Percentiles rank a stretch among this genome's conserved stretches.
Conservation (phyloP, 2,797 vertebrate genomes). For the Catharus ustulatus region DNA sequence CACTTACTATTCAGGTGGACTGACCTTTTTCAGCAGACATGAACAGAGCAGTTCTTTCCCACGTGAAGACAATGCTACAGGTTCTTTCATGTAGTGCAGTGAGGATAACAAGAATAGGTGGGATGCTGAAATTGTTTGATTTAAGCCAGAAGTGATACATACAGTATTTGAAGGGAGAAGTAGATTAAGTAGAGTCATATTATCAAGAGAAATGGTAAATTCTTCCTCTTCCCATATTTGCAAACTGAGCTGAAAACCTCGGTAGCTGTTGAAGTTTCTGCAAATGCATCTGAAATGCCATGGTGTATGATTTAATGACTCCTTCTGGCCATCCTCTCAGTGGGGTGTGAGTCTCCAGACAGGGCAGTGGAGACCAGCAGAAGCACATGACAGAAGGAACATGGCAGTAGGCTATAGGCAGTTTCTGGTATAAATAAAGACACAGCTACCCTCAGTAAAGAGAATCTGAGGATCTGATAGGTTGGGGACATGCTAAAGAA, state of each 20-base stretch:
- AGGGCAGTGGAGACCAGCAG: background rate
- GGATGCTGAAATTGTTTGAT: background rate
- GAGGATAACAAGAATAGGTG: background rate
- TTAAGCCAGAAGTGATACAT: background rate
- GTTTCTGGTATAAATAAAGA: background rate
- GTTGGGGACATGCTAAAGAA: background rate
- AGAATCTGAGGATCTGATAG: background rate
- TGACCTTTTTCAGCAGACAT: background rate
- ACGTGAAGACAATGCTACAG: background rate
- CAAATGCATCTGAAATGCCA: background rate
- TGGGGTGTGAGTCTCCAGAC: background rate
- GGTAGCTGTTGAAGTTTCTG: background rate
- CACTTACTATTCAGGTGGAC: background rate
- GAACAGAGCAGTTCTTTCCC: background rate
- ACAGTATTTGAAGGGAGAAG: background rate
- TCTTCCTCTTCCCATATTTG: background rate
- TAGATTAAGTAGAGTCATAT: background rate
- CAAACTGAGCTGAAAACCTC: background rate
- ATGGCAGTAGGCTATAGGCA: background rate
- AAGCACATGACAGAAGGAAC: background rate
- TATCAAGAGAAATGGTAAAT: background rate
- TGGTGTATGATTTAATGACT: background rate
- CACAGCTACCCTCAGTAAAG: background rate
- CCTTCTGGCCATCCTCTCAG: background rate
- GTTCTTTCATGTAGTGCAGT: background rate